Percentiles rank a stretch among this genome's conserved stretches.
These are phyloP conservation scores for Polypedilum vanderplanki DNA, from an alignment of 1,140 invertebrate species.

Conservation along the genomic window DNA sequence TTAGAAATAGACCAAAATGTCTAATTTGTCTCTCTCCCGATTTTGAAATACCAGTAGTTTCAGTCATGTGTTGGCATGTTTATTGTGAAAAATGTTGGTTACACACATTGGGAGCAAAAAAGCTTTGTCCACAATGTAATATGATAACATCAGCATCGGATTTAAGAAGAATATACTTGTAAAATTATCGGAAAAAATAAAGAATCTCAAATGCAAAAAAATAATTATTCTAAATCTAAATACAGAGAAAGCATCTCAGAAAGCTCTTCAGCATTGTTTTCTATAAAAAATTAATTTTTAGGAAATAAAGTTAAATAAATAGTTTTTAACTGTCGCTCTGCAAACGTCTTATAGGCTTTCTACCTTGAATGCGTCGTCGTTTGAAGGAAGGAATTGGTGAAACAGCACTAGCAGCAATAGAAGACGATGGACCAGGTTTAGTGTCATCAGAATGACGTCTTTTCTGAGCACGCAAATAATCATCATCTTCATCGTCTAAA, in stretches of 20 bases:
- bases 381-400: neutral
- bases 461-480: neutral
- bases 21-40: constrained; percentile 75
- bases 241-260: too few relatives aligned
- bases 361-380: neutral
- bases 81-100: constrained; percentile 93
- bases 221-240: too few relatives aligned
- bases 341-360: neutral
- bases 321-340: constrained; percentile 30
- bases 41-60: constrained; percentile 85
- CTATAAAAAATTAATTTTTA: neutral
- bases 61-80: constrained; percentile 92
- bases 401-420: too few relatives aligned
- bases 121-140: constrained; percentile 91
- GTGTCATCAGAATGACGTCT: too few relatives aligned
- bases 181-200: constrained; percentile 38
- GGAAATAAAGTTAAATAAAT: too few relatives aligned
- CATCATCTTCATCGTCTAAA: neutral
- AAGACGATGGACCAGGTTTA: too few relatives aligned
- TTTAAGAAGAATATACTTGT: constrained; percentile 83
- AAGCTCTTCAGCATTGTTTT: neutral
- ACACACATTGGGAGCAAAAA: constrained; percentile 81
- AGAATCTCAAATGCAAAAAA: neutral
- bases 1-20: constrained; percentile 56
- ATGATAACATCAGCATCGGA: constrained; percentile 85